Conservation (phyloP, 1,140 invertebrate species). For the Luehdorfia chinensis region DNA sequence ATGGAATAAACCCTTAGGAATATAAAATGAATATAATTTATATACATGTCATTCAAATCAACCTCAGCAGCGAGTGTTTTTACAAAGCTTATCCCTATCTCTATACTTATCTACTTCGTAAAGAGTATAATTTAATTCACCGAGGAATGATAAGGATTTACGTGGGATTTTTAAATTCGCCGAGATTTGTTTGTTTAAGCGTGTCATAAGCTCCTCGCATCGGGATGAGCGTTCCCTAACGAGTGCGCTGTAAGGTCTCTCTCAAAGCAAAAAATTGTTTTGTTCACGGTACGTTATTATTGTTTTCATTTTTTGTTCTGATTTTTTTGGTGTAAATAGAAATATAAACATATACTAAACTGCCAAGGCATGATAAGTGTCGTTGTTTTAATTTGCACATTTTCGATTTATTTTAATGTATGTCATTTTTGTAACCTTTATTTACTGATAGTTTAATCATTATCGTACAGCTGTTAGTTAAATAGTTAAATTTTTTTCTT, state of each 20-base stretch:
- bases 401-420: no score
- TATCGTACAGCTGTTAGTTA: no score
- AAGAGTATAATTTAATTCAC: constrained; percentile 33
- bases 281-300: neutral
- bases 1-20: no score
- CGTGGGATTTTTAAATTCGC: constrained; percentile 34
- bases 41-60: constrained; percentile 1
- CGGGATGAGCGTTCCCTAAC: constrained; percentile 12
- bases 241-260: constrained; percentile 1
- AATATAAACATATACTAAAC: no score
- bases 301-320: neutral
- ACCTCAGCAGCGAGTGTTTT: constrained; percentile 3
- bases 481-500: no score
- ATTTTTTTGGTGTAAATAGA: neutral
- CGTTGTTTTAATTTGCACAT: no score
- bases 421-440: no score
- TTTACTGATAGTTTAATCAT: no score
- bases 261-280: neutral
- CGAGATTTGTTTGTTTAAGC: constrained; percentile 36
- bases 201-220: constrained; percentile 29
- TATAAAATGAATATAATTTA: no score
- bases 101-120: constrained; percentile 24
- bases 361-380: no score
- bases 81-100: constrained; percentile 25
- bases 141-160: constrained; percentile 32